Percentiles rank a stretch among this genome's conserved stretches.
These are phyloP conservation scores for Thelohanellus kitauei DNA, from an alignment of 30 jellyfish, hydroid and myxozoan species.

Conservation along the genomic window DNA sequence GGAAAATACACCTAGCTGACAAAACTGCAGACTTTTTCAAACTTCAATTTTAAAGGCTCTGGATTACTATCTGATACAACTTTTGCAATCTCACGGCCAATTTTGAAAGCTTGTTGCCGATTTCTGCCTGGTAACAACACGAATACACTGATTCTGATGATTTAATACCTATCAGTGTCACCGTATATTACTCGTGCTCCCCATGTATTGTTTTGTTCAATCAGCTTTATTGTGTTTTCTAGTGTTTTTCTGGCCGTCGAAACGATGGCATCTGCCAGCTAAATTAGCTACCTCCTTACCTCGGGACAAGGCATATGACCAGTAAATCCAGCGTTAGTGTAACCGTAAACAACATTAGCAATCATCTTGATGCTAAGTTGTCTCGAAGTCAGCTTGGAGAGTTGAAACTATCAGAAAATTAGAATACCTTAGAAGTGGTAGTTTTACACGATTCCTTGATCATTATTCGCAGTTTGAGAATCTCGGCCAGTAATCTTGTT, in stretches of 20 bases:
- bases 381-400: conserved; percentile 47
- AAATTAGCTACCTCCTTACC: conserved; percentile 11
- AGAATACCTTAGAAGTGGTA: too few species aligned
- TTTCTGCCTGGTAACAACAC: conserved; percentile 57
- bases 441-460: too few species aligned
- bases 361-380: conserved; percentile 62
- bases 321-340: conserved; percentile 62
- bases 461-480: conserved; percentile 45
- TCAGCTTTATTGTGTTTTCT: conserved; percentile 36
- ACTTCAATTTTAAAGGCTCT: conserved; percentile 42
- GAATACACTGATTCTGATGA: conserved; percentile 16
- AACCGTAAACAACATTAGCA: conserved; percentile 78
- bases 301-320: conserved; percentile 91
- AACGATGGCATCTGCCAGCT: conserved; percentile 83
- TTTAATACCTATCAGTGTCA: conserved; percentile 60
- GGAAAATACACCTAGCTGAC: conserved; percentile 85
- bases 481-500: conserved; percentile 5
- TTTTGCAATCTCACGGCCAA: conserved; percentile 27
- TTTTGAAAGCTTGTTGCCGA: conserved; percentile 36
- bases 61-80: conserved; percentile 53
- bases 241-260: conserved; percentile 64
- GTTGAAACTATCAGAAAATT: conserved; percentile 14
- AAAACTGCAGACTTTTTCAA: conserved; percentile 29
- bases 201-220: conserved; percentile 38
- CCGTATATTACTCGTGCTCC: conserved; percentile 73